Conservation (phyloP, 2,113 vertebrate genomes). For the Dolichotis patagonum region DNA sequence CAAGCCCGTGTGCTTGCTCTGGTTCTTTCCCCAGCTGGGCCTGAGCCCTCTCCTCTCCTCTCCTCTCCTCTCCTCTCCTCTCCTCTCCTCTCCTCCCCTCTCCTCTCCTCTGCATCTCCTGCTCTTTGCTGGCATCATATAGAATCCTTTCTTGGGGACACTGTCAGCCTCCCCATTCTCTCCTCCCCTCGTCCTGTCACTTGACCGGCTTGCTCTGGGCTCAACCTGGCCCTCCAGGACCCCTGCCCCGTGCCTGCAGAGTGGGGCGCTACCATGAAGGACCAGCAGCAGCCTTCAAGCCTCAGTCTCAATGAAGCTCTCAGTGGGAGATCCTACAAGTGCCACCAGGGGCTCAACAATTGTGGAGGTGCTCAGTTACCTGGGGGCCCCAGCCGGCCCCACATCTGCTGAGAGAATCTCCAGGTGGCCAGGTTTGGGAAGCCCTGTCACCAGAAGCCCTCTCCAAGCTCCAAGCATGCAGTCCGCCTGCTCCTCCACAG, state of each 20-base stretch:
- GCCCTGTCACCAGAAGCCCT: fast-evolving
- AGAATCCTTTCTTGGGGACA: background rate
- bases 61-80: too few relatives aligned
- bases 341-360: background rate
- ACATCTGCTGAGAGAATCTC: background rate
- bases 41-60: background rate
- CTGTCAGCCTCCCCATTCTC: fast-evolving
- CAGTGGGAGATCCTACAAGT: background rate
- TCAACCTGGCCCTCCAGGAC: background rate
- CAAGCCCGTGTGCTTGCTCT: fast-evolving
- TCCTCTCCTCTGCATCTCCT: background rate
- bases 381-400: background rate
- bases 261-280: fast-evolving
- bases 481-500: fast-evolving
- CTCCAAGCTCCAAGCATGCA: fast-evolving
- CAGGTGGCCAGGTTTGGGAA: background rate
- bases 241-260: background rate
- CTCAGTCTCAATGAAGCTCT: background rate
- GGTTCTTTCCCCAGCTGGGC: background rate
- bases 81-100: too few relatives aligned
- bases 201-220: background rate
- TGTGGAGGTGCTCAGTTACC: background rate
- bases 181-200: too few relatives aligned
- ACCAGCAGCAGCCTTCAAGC: too few relatives aligned
- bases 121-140: background rate